Conservation (phyloP, 2,113 vertebrate species). For the Aegypius monachus region DNA sequence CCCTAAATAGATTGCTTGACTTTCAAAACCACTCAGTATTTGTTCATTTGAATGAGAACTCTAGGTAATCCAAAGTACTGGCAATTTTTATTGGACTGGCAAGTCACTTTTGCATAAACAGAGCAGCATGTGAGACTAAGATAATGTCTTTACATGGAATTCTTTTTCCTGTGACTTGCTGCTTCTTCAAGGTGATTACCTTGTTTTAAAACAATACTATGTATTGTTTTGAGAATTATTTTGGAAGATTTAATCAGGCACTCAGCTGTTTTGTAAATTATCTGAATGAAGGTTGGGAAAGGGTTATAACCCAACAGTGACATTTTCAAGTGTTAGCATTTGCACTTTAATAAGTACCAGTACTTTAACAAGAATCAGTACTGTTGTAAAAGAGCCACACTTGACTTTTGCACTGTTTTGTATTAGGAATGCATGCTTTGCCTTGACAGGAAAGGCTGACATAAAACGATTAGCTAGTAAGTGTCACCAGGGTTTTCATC, state of each 20-base stretch:
- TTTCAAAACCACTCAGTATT: neutral
- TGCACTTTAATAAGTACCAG: neutral
- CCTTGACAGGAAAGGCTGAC: neutral
- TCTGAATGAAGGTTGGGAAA: neutral
- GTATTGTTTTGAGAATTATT: neutral
- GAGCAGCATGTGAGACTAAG: neutral
- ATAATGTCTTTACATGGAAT: neutral
- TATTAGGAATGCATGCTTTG: neutral
- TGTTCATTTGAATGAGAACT: neutral
- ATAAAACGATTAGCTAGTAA: neutral
- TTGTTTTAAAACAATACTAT: neutral
- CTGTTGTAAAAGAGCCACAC: neutral
- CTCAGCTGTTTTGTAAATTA: neutral
- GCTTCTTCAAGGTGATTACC: neutral
- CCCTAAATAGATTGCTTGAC: neutral
- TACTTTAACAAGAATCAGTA: neutral
- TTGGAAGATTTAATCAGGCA: neutral
- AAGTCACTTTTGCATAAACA: neutral
- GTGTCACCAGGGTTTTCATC: neutral
- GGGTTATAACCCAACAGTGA: neutral
- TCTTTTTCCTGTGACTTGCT: neutral
- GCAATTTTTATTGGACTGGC: neutral
- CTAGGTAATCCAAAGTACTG: neutral
- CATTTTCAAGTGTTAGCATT: neutral
- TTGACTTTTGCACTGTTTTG: neutral